Base-by-base conservation (phyloP, 2,113 vertebrate genomes). In the Atlantisia rogersi region DNA sequence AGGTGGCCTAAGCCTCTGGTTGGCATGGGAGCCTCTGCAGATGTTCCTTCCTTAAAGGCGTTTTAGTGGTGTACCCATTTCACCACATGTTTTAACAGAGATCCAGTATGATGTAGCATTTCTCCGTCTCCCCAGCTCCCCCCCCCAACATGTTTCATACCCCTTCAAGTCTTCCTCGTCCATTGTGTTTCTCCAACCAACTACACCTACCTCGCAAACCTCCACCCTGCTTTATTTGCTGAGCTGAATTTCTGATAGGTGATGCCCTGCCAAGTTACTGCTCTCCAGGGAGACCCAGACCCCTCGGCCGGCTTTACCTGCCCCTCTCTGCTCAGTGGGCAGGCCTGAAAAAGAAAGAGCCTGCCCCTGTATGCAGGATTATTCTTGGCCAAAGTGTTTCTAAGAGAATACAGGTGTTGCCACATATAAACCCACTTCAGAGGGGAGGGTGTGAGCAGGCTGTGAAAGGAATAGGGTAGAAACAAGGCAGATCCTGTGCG, bases 341-440 rank as follows among this genome's bases (percentile, higher is more conserved):
- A 78, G 94, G 83, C 82, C 60, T 67, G n/a, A 63, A 84, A 46
- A 83, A 35, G 39, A 46, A 83, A 35, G 39, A 44, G 59, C 48
- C 65, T 25, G 16, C 40, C 53, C 5, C 60, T 53, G 5, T 13
- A 10, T 39, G 8, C 31, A 26, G 35, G 44, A 42, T 94, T 96
- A 26, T 94, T 88, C 84, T 96, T 96, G 96, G 95, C 92, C 67
- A 16, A 12, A 58, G 44, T 2, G 3, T 70, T 71, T 94, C 59
- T 62, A 44, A 67, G 71, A 91, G 88, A 94, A 82, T 94, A 88
- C 73, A 88, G 93, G 91, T 94, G 92, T 28, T 60, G 55, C 76
- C n/a, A 25, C 3, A 2, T 50, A 31, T 7, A 40, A 67, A 71
- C 60, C 39, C 32, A 32, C 68, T 90, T 93, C 52, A 32, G 73